These are phyloP conservation scores for Thrips palmi DNA, from an alignment of 1,140 invertebrate species.

Conservation along the genomic window DNA sequence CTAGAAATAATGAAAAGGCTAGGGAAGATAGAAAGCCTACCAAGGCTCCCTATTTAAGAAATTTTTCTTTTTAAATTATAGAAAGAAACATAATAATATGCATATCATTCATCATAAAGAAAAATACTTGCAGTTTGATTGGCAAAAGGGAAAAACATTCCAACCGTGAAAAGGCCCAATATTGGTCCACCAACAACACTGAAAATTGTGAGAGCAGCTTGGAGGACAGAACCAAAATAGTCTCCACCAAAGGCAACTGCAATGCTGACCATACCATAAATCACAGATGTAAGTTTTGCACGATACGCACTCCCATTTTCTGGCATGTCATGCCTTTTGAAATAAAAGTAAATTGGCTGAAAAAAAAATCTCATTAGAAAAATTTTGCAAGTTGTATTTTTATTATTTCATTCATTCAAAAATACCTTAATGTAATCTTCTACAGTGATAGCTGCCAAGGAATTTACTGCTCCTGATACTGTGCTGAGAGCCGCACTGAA, in stretches of 20 bases:
- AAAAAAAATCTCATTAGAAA: slow-evolving; percentile 10
- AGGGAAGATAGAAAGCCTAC: slow-evolving; percentile 43
- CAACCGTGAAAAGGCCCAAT: slow-evolving; percentile 57
- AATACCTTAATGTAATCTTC: slow-evolving; percentile 52
- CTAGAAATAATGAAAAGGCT: slow-evolving; percentile 59
- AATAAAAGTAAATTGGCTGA: slow-evolving; percentile 12
- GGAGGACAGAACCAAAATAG: slow-evolving; percentile 47
- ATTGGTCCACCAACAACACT: slow-evolving; percentile 64
- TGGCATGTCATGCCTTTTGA: slow-evolving; percentile 16
- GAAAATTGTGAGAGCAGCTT: slow-evolving; percentile 58
- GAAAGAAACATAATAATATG: too few relatives aligned
- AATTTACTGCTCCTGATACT: slow-evolving; percentile 67
- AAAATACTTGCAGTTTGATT: slow-evolving; percentile 32
- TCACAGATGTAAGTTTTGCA: slow-evolving; percentile 41
- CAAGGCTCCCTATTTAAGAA: slow-evolving; percentile 56
- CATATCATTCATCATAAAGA: too few relatives aligned
- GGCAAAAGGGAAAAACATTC: slow-evolving; percentile 45
- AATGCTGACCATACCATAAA: slow-evolving; percentile 48
- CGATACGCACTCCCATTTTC: slow-evolving; percentile 21
- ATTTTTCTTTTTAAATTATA: too few relatives aligned
- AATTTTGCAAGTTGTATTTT: slow-evolving; percentile 1
- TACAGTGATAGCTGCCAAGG: slow-evolving; percentile 64
- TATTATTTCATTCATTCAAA: neutral
- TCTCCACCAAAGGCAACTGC: slow-evolving; percentile 55
- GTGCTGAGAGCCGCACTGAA: slow-evolving; percentile 72